Percentiles rank a stretch among this genome's conserved stretches.
phyloP scores from a whole-genome alignment of 2,113 vertebrate genomes.

The Bettongia penicillata region DNA sequence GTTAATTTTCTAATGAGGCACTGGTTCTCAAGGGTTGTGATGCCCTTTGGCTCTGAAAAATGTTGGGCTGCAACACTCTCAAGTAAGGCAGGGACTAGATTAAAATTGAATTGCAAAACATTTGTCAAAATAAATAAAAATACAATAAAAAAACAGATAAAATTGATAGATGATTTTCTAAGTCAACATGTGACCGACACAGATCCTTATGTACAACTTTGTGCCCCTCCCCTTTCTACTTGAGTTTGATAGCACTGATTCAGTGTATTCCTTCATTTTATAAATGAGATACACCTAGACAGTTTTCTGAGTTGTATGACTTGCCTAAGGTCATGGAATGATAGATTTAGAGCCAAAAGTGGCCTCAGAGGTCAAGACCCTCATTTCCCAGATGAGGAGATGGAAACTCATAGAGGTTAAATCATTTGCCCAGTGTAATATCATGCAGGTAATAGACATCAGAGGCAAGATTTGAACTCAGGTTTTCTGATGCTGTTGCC shows the following conservation, averaged over 20 bases:
- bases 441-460: too few relatives aligned
- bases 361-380: too few relatives aligned
- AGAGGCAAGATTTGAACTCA: background rate
- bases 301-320: background rate
- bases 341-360: background rate
- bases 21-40: too few relatives aligned
- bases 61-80: background rate
- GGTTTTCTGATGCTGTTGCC: background rate
- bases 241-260: background rate
- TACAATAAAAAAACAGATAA: background rate
- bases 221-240: background rate
- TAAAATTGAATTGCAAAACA: background rate
- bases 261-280: background rate
- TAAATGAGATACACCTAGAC: background rate
- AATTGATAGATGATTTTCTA: background rate
- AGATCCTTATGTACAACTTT: too few relatives aligned
- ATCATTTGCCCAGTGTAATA: too few relatives aligned
- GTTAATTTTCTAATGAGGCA: too few relatives aligned
- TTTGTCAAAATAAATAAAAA: background rate
- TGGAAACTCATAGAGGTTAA: too few relatives aligned
- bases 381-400: too few relatives aligned
- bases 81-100: background rate
- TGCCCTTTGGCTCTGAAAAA: too few relatives aligned
- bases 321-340: background rate
- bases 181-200: too few relatives aligned